These are phyloP conservation scores for Pterobdella sp. DNA, from an alignment of 2,888 invertebrate genomes.

Conservation along the genomic window DNA sequence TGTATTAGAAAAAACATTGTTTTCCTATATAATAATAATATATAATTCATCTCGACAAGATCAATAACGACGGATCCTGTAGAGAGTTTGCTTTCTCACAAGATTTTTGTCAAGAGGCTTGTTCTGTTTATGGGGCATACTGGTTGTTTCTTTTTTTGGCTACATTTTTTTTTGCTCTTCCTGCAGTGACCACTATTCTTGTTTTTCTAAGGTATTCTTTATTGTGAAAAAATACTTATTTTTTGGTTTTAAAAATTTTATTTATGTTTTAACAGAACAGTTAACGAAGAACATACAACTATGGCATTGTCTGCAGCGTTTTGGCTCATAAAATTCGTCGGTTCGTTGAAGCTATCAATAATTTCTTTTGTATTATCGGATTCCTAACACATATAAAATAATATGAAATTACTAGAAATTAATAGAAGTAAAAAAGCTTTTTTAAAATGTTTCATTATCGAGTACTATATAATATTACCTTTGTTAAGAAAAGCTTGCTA, in stretches of 20 bases:
- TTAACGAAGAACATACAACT: constrained; percentile 20
- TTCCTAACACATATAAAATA: not conserved
- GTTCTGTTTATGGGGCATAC: constrained; percentile 26
- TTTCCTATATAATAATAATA: not conserved
- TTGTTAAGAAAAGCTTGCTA: too few relatives aligned
- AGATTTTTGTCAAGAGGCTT: constrained; percentile 17
- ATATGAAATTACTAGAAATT: too few relatives aligned
- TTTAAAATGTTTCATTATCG: too few relatives aligned
- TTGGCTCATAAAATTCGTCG: constrained; percentile 24
- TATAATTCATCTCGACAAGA: not conserved
- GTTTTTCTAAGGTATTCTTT: constrained; percentile 29
- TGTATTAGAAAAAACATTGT: not conserved
- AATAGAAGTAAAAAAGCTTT: too few relatives aligned
- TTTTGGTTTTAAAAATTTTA: not conserved
- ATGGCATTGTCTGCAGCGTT: constrained; percentile 27
- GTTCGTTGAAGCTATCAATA: constrained; percentile 17
- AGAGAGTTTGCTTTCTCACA: constrained; percentile 17
- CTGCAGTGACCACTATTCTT: constrained; percentile 29
- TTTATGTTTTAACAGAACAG: constrained; percentile 6
- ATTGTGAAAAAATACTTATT: too few relatives aligned
- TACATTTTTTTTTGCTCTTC: constrained; percentile 12
- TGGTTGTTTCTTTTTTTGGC: constrained; percentile 30
- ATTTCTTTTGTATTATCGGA: not conserved
- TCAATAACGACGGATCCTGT: constrained; percentile 13
- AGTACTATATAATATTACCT: too few relatives aligned